Percentiles rank a stretch among this genome's conserved stretches.
Conservation (phyloP, 2,113 vertebrate species). For the Eonycteris spelaea region DNA sequence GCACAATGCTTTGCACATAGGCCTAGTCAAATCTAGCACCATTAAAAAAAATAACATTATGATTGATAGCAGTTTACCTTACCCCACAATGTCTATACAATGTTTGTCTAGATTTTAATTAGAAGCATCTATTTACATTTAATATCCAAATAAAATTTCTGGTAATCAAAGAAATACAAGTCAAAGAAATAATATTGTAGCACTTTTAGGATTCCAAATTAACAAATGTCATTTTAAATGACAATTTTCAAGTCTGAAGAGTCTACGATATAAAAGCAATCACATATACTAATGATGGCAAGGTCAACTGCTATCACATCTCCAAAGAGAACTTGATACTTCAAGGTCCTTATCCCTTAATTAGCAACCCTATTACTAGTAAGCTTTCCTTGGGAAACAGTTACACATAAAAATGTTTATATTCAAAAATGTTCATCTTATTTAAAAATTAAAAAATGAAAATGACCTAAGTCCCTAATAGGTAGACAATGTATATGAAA, state of each 20-base stretch:
- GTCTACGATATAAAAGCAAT: background rate
- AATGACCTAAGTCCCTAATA: background rate
- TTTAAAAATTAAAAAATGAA: background rate
- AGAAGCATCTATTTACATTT: background rate
- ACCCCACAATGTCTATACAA: background rate
- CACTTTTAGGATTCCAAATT: background rate
- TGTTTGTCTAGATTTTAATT: background rate
- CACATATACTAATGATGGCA: background rate
- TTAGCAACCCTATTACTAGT: background rate
- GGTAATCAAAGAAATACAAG: constrained; percentile 21
- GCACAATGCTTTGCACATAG: background rate
- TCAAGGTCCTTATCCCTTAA: background rate
- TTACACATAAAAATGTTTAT: constrained; percentile 5
- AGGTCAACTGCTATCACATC: background rate
- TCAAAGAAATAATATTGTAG: background rate
- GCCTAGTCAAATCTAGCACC: background rate
- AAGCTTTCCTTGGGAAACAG: background rate
- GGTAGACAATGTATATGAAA: background rate
- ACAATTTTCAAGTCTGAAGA: background rate
- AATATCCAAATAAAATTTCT: background rate
- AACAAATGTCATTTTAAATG: background rate
- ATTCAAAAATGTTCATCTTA: background rate
- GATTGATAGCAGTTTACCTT: background rate
- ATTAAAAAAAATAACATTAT: background rate
- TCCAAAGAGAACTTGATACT: background rate